phyloP scores from a whole-genome alignment of 2,113 vertebrate genomes.

The Hiodon tergisus region DNA sequence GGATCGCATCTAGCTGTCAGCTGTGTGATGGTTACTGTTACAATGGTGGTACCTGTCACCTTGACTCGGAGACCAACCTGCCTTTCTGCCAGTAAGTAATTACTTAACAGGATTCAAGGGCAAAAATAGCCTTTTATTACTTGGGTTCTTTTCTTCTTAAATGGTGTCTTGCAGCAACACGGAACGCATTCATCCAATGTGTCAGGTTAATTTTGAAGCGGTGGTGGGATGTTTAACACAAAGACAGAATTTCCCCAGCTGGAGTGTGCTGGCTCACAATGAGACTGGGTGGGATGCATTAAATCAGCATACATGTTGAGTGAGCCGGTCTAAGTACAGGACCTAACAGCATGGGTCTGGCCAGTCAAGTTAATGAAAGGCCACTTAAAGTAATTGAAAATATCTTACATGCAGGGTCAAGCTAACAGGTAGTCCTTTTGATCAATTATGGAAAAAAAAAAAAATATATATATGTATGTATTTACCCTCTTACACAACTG shows the following conservation, averaged over 20 bases:
- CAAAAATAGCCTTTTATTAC: slow-evolving; percentile 27
- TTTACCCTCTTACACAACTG: no score
- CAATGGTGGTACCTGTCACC: slow-evolving; percentile 91
- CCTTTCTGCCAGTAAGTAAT: slow-evolving; percentile 96
- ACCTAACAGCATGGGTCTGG: no score
- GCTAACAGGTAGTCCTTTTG: no score
- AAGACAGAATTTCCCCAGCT: background rate
- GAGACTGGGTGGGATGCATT: no score
- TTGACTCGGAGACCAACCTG: slow-evolving; percentile 89
- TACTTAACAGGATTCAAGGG: slow-evolving; percentile 39
- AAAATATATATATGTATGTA: no score
- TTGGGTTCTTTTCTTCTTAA: slow-evolving; percentile 29
- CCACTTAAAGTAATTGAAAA: no score
- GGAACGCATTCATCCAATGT: background rate
- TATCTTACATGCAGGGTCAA: no score
- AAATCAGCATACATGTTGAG: no score
- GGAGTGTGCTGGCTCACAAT: background rate
- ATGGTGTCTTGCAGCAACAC: no score
- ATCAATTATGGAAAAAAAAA: no score
- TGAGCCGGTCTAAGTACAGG: no score
- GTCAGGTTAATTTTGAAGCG: background rate
- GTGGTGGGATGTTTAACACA: background rate
- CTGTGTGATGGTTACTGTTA: slow-evolving; percentile 98
- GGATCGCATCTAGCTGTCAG: slow-evolving; percentile 91
- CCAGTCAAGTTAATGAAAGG: no score